These are phyloP conservation scores for Nomia melanderi DNA, from an alignment of 1,140 invertebrate species.

Conservation along the genomic window DNA sequence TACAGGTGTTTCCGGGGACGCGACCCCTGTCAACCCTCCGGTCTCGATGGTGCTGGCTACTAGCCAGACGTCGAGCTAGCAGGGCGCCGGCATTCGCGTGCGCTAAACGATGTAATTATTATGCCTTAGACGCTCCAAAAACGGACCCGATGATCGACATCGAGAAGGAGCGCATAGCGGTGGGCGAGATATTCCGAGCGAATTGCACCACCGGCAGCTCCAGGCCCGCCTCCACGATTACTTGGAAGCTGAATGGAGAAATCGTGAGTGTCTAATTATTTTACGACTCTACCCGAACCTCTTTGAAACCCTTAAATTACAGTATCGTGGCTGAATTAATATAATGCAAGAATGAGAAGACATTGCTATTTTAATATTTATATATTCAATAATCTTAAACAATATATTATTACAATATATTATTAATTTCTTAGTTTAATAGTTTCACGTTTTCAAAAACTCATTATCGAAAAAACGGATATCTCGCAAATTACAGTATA, in stretches of 20 bases:
- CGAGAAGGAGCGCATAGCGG: constrained; percentile 74
- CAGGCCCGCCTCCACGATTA: constrained; percentile 88
- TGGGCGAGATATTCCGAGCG: constrained; percentile 87
- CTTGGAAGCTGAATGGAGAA: constrained; percentile 91
- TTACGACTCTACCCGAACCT: neutral
- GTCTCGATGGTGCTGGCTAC: constrained; percentile 34
- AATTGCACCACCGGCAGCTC: constrained; percentile 89
- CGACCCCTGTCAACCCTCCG: constrained; percentile 29
- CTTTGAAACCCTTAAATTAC: too few relatives aligned
- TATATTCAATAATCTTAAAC: too few relatives aligned
- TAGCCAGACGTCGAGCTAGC: constrained; percentile 57
- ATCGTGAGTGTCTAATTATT: constrained; percentile 83
- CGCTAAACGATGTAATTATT: constrained; percentile 67
- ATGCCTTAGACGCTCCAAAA: constrained; percentile 78
- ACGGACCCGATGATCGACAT: constrained; percentile 73
- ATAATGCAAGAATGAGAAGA: too few relatives aligned
- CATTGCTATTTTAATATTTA: too few relatives aligned
- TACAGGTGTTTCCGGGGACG: constrained; percentile 42
- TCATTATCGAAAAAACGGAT: too few relatives aligned
- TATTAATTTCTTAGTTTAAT: too few relatives aligned
- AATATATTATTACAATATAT: too few relatives aligned
- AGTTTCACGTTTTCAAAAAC: too few relatives aligned
- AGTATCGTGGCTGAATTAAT: too few relatives aligned
- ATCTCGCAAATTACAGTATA: too few relatives aligned
- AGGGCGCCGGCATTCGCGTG: constrained; percentile 42